phyloP scores from a whole-genome alignment of 1,140 invertebrate species.

The Babylonia areolata region DNA sequence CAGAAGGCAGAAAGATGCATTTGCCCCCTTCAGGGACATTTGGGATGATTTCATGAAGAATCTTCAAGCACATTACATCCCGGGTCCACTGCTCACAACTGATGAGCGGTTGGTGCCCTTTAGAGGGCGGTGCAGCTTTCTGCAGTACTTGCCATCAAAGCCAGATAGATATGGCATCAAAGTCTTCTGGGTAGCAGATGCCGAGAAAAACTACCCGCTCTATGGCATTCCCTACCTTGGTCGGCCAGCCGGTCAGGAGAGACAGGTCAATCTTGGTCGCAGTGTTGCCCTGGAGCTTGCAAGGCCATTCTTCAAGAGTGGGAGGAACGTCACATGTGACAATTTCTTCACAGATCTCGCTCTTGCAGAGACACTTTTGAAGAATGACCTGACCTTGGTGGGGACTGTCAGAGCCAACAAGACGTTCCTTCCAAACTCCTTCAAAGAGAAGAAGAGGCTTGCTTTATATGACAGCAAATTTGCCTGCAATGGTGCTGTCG shows the following conservation, averaged over 20 bases:
- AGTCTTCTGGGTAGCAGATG: conserved; percentile 55
- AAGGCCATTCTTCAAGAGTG: conserved; percentile 28
- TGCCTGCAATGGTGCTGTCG: conserved; percentile 55
- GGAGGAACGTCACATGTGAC: conserved; percentile 43
- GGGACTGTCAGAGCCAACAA: too few species aligned
- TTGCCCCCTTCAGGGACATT: conserved; percentile 56
- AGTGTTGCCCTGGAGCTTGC: conserved; percentile 27
- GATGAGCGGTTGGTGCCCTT: conserved; percentile 66
- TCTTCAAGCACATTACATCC: conserved; percentile 47
- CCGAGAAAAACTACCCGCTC: conserved; percentile 41
- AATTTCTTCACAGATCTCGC: conserved; percentile 45
- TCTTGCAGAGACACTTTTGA: conserved; percentile 36
- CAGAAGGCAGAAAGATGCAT: conserved; percentile 49
- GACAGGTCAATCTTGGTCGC: conserved; percentile 16
- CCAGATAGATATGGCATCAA: conserved; percentile 66
- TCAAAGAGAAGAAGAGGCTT: conserved; percentile 20
- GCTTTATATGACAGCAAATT: conserved; percentile 28
- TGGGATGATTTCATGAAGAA: conserved; percentile 48
- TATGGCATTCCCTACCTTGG: conserved; percentile 36
- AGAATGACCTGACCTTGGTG: conserved; percentile 22
- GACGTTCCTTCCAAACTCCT: conserved; percentile 23
- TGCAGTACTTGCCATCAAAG: conserved; percentile 73
- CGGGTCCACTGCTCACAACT: conserved; percentile 52
- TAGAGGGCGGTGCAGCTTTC: conserved; percentile 58
- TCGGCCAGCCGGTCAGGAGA: neutral